Conservation (phyloP, 2,113 vertebrate species). For the Sinocyclocheilus maitianheensis region DNA sequence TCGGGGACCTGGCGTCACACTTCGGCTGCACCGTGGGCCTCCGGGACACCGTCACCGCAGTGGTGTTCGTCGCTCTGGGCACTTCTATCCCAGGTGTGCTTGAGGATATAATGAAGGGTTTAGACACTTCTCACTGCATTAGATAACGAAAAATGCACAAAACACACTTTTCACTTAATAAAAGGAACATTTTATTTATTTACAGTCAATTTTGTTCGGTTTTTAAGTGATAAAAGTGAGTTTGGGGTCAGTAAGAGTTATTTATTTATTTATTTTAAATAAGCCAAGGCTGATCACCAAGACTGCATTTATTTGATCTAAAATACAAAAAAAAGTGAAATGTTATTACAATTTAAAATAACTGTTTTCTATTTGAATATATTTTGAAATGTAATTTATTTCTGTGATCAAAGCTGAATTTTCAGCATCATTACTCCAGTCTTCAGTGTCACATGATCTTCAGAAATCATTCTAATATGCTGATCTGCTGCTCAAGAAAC, state of each 20-base stretch:
- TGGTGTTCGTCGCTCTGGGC: slow-evolving; percentile 90
- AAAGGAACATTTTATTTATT: no score
- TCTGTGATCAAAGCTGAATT: not conserved
- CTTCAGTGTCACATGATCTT: not conserved
- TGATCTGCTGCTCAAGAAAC: not conserved
- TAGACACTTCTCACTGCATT: no score
- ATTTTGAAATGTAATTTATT: no score
- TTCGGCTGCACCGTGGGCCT: slow-evolving; percentile 92
- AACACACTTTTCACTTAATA: no score
- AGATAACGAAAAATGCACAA: no score
- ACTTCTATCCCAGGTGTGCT: slow-evolving; percentile 88
- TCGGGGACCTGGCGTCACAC: slow-evolving; percentile 89
- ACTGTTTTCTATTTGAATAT: no score
- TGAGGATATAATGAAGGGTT: no score
- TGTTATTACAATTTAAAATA: not conserved
- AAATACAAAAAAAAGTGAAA: not conserved
- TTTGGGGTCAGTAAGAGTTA: not conserved
- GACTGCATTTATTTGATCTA: not conserved
- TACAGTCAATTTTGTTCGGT: no score
- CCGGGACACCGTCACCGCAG: slow-evolving; percentile 88
- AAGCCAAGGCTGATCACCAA: not conserved
- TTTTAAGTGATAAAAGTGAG: not conserved
- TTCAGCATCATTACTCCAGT: not conserved
- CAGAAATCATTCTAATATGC: not conserved
- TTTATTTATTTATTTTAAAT: no score